These are phyloP conservation scores for Amazona guildingii DNA, from an alignment of 2,113 vertebrate species.

Conservation along the genomic window DNA sequence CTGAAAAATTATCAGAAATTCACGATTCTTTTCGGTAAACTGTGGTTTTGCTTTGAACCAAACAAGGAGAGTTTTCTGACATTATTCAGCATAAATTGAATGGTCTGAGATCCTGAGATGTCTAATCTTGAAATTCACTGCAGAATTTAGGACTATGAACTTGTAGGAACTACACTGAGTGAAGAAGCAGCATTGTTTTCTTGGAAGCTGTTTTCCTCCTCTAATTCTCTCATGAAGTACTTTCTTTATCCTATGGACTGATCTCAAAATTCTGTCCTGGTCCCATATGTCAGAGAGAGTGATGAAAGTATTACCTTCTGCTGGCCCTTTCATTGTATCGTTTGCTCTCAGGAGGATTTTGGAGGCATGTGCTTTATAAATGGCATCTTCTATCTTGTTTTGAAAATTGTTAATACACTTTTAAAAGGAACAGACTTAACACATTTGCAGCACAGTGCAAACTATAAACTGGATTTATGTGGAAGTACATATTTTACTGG, in stretches of 20 bases:
- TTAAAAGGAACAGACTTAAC: slow-evolving; percentile 27
- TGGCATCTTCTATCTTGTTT: neutral
- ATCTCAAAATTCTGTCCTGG: neutral
- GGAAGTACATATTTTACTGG: slow-evolving; percentile 33
- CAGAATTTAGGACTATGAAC: neutral
- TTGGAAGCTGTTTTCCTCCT: neutral
- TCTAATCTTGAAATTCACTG: neutral
- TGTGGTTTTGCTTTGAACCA: neutral
- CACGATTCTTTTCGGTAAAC: neutral
- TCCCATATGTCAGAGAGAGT: neutral
- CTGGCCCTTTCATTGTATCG: neutral
- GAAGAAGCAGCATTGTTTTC: neutral
- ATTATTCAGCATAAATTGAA: neutral
- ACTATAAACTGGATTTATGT: slow-evolving; percentile 54
- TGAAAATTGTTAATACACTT: slow-evolving; percentile 36
- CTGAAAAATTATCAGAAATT: neutral
- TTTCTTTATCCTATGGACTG: neutral
- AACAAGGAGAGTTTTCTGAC: neutral
- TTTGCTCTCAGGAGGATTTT: neutral
- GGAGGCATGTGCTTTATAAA: neutral
- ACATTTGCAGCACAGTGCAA: slow-evolving; percentile 8
- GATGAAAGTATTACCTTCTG: neutral
- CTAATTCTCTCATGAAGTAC: neutral
- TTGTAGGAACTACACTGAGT: neutral
- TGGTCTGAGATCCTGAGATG: neutral